Base-by-base conservation (phyloP, 2,888 invertebrate species). In the Spatulosminthurus flaviceps region DNA sequence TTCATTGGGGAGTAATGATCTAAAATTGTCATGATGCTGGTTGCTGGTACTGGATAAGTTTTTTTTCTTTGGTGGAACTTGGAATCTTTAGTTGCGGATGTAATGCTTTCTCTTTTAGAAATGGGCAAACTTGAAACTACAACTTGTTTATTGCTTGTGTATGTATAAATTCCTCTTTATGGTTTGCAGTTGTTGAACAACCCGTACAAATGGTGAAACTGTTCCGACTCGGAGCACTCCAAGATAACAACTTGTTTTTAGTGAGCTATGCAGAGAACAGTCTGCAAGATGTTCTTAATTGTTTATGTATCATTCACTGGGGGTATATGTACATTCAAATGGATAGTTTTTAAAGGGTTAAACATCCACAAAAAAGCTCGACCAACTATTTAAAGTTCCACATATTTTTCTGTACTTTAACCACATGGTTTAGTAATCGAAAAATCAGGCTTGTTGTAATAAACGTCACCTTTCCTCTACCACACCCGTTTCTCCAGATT, bases 111-210 rank as follows among this genome's bases (percentile, higher is more conserved):
- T 51, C 51, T 51, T 16, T 51, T 51, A 16, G 51, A 51, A 51
- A 51, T 51, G 1, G 51, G 9, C 16, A 51, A 13, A 51, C 51
- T 51, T 51, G 51, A 51, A 19, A 51, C 71, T 13, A 28, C n/a
- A n/a, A n/a, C n/a, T n/a, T n/a, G n/a, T 9, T 67, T 67, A 67
- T 67, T 67, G 24, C 1, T 67, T 67, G 24, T 28, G 11, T 24
- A 16, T 16, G 28, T 28, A 29, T 28, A 26, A 67, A 67, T 67
- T 64, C 67, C 67, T 67, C 7, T 67, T 67, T 67, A 67, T 67
- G n/a, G 67, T 13, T 26, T 67, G 1, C 67, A 24, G 67, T 67
- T 67, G 24, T 67, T 26, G 67, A 19, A 67, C 67, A 26, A 67
- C 22, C 29, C 51, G 28, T 67, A 5, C 16, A n/a, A 26, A 5